These are phyloP conservation scores for Gymnobelideus leadbeateri DNA, from an alignment of 2,113 vertebrate species.

Conservation along the genomic window DNA sequence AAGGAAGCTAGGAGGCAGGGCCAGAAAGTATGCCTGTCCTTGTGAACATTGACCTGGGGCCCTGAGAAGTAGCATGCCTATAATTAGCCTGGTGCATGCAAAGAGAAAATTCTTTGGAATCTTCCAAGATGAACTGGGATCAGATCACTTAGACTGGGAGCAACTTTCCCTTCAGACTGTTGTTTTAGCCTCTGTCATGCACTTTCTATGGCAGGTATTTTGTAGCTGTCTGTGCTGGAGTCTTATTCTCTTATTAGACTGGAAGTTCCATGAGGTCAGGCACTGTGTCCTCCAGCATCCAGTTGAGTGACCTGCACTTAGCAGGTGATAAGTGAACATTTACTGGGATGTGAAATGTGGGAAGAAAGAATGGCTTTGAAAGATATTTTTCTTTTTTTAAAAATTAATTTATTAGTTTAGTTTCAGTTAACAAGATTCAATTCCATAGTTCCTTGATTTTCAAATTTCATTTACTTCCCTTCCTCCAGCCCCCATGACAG, in stretches of 20 bases:
- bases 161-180: background rate
- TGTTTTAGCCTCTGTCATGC: background rate
- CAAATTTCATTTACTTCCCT: too few relatives aligned
- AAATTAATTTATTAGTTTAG: too few relatives aligned
- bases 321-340: background rate
- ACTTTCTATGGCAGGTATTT: background rate
- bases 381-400: too few relatives aligned
- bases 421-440: too few relatives aligned
- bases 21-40: background rate
- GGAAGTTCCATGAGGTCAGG: background rate
- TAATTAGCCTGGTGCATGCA: background rate
- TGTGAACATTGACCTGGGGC: fast-evolving
- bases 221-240: too few relatives aligned
- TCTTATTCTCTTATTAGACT: too few relatives aligned
- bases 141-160: background rate
- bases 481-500: too few relatives aligned
- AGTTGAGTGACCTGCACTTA: background rate
- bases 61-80: background rate
- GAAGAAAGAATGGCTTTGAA: background rate
- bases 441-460: too few relatives aligned
- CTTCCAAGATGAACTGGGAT: background rate
- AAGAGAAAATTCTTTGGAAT: background rate
- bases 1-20: background rate
- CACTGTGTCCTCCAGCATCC: background rate
- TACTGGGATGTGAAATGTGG: background rate